phyloP scores from a whole-genome alignment of 2,888 invertebrate genomes.

The Aphidius colemani region DNA sequence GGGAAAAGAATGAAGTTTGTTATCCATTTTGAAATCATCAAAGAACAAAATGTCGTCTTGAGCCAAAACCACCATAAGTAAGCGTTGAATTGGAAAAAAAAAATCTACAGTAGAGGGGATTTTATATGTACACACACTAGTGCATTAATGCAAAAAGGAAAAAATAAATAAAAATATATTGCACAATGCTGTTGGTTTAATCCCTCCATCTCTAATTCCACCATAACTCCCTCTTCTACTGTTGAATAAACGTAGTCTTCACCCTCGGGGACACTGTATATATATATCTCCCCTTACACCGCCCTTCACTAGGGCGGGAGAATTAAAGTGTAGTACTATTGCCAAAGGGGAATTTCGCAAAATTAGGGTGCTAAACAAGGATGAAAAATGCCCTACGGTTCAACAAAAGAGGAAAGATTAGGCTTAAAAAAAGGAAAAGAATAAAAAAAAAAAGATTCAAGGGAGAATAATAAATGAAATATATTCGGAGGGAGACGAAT shows the following conservation, averaged over 20 bases:
- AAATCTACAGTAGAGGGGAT: conserved; percentile 23
- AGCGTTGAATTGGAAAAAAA: conserved; percentile 37
- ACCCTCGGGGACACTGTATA: background rate
- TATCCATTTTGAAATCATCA: conserved; percentile 52
- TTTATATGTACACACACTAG: conserved; percentile 17
- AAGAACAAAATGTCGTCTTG: conserved; percentile 59
- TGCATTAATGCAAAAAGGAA: conserved; percentile 11
- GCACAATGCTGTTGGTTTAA: conserved; percentile 7
- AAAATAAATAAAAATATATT: conserved; percentile 11
- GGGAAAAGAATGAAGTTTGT: conserved; percentile 29
- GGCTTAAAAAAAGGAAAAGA: conserved; percentile 35
- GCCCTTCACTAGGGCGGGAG: conserved; percentile 18
- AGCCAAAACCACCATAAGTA: conserved; percentile 55
- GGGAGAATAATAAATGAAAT: conserved; percentile 1
- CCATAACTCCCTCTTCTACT: background rate
- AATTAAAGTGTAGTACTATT: conserved; percentile 31
- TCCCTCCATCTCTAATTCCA: no score
- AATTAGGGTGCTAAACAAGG: conserved; percentile 15
- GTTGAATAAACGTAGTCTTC: conserved; percentile 1
- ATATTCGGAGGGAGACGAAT: conserved; percentile 8
- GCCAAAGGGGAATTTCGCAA: conserved; percentile 11
- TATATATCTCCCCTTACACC: background rate
- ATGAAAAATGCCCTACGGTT: conserved; percentile 10
- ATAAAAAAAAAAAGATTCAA: conserved; percentile 27
- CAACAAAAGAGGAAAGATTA: conserved; percentile 24